These are phyloP conservation scores for Hyppa rectilinea DNA, from an alignment of 2,888 invertebrate species.

Conservation along the genomic window DNA sequence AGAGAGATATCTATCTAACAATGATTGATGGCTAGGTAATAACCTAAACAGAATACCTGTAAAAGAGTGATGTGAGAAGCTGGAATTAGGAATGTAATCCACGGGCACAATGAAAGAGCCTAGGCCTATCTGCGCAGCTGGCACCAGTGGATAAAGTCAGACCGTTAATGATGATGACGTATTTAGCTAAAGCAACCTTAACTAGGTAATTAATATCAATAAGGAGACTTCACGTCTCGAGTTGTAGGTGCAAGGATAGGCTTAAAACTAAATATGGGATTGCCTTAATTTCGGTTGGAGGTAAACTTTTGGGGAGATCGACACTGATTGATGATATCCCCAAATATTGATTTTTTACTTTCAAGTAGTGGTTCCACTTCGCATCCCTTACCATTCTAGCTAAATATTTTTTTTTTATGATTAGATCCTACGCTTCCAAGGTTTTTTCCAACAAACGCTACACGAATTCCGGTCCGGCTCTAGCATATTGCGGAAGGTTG, in stretches of 20 bases:
- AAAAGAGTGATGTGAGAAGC: too few species aligned
- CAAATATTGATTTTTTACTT: neutral
- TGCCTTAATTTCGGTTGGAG: too few species aligned
- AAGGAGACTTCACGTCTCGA: neutral
- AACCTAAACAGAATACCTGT: neutral
- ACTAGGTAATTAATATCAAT: too few species aligned
- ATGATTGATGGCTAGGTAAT: neutral
- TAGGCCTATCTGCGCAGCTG: neutral
- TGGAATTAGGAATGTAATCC: neutral
- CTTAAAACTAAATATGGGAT: too few species aligned
- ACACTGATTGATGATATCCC: neutral
- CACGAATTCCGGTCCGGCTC: slow-evolving; percentile 93
- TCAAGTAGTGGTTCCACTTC: neutral
- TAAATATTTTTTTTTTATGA: slow-evolving; percentile 2
- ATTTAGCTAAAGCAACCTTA: neutral
- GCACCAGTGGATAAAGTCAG: neutral
- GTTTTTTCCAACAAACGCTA: slow-evolving; percentile 95
- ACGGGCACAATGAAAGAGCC: neutral
- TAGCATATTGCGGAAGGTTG: slow-evolving; percentile 94
- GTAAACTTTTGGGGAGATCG: neutral
- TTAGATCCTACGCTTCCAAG: slow-evolving; percentile 94
- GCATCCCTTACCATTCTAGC: neutral
- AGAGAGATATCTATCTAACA: neutral
- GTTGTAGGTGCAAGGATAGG: neutral
- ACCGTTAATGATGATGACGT: neutral